Conservation (phyloP, 1,140 invertebrate species). For the Patella vulgata region DNA sequence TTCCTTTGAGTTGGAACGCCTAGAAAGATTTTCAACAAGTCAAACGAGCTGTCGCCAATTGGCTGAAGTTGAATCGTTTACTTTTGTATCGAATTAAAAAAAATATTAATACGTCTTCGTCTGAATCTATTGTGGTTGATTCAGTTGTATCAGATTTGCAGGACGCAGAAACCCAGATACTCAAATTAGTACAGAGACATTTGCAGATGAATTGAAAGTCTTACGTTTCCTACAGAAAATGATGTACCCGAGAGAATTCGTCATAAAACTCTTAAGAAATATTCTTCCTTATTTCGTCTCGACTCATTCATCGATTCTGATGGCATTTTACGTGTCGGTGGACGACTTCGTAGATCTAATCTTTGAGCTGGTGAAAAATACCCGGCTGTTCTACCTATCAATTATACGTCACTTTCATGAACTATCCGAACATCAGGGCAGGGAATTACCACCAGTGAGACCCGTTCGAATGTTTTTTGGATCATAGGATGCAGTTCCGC, state of each 20-base stretch:
- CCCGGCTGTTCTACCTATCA: constrained; percentile 22
- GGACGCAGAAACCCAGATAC: constrained; percentile 10
- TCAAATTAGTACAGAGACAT: constrained; percentile 9
- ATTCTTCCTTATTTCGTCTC: constrained; percentile 7
- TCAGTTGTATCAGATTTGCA: constrained; percentile 7
- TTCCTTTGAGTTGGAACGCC: not conserved
- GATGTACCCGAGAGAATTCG: no score
- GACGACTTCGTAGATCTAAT: constrained; percentile 16
- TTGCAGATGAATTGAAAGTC: constrained; percentile 14
- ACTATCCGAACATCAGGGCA: constrained; percentile 25
- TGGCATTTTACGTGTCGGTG: constrained; percentile 20
- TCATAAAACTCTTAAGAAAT: no score
- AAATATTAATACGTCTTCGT: no score
- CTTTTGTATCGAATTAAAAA: no score
- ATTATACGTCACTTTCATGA: constrained; percentile 26
- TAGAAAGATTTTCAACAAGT: constrained; percentile 7
- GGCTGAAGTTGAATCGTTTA: constrained; percentile 12
- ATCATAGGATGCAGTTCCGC: constrained; percentile 20
- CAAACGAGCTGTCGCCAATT: constrained; percentile 9
- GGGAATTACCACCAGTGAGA: constrained; percentile 23
- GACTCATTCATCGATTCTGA: constrained; percentile 21
- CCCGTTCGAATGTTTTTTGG: constrained; percentile 17
- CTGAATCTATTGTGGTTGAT: constrained; percentile 14
- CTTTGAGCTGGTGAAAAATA: not conserved
- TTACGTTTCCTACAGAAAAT: no score